These are phyloP conservation scores for Cephus runcator DNA, from an alignment of 2,888 invertebrate genomes.

Conservation along the genomic window DNA sequence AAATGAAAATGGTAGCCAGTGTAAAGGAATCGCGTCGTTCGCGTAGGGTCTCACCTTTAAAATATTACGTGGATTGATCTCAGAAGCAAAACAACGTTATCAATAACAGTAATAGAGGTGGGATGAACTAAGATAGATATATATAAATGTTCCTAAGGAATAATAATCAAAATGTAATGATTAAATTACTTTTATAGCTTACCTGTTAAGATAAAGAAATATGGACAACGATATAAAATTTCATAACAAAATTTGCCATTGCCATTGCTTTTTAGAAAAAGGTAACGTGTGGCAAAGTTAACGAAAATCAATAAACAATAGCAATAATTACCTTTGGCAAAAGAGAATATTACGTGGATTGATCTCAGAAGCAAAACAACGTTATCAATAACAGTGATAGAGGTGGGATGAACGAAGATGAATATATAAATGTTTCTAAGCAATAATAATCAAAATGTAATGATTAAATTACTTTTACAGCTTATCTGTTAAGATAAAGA, in stretches of 20 bases:
- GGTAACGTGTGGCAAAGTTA: no score
- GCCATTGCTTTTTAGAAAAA: no score
- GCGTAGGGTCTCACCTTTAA: no score
- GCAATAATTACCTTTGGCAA: no score
- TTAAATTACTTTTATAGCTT: background rate
- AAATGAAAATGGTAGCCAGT: background rate
- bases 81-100: background rate
- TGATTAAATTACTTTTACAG: background rate
- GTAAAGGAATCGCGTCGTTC: background rate
- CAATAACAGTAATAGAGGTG: background rate
- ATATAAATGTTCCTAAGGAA: background rate
- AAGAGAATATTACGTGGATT: no score
- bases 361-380: no score
- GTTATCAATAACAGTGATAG: no score
- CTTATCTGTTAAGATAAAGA: background rate
- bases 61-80: no score
- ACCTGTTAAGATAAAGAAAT: background rate
- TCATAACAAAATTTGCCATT: no score
- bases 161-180: background rate
- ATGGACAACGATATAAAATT: background rate
- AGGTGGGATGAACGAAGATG: no score
- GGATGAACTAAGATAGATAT: background rate
- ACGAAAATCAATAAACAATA: no score
- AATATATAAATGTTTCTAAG: background rate
- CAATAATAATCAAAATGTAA: background rate